Base-by-base conservation (phyloP, 1,140 invertebrate genomes). In the Centruroides sculpturatus region DNA sequence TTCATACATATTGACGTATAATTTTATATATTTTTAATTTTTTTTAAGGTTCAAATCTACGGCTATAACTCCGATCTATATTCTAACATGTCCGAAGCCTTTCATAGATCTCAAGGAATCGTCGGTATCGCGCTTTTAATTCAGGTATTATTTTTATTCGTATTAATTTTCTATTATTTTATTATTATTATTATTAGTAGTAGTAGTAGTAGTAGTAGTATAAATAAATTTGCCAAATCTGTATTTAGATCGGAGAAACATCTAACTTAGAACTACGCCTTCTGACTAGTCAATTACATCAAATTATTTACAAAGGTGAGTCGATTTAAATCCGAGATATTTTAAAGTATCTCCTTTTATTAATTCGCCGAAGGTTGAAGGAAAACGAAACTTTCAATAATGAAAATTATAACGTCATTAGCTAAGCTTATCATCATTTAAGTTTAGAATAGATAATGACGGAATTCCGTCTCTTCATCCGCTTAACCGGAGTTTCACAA, bases 31-130 rank as follows among this genome's bases (percentile, higher is more conserved):
- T 41, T 41, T 41, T 41, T 8, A 41, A 41, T 41, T 41, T 3
- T 41, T 41, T 41, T 3, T 41, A 10, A 64, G 62, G 86, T 96
- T 67, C 92, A 97, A 76, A 78, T 97, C 50, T 92, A 93, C 67
- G 93, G 92, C 4, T 98, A 89, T 77, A 97, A 97, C 73, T 87
- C 90, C 61, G 90, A 97, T 73, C 77, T 98, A 12, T 97, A 96
- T 77, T 86, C 87, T 70, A 96, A 96, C 73, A 92, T 95, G 83
- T 86, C 88, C 36, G 89, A 95, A 76, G 93, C 93, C 13, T 85
- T 57, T 13, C 49, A 59, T 23, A 89, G 90, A 74, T 88, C 89
- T 35, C 89, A 93, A 73, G 93, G 92, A 41, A 82, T 96, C 64
- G 87, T 95, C 4, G 92, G 85, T 6, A 88, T 98, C 64, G 89